Base-by-base conservation (phyloP, 2,888 invertebrate species). In the Hofmannophila pseudospretella region DNA sequence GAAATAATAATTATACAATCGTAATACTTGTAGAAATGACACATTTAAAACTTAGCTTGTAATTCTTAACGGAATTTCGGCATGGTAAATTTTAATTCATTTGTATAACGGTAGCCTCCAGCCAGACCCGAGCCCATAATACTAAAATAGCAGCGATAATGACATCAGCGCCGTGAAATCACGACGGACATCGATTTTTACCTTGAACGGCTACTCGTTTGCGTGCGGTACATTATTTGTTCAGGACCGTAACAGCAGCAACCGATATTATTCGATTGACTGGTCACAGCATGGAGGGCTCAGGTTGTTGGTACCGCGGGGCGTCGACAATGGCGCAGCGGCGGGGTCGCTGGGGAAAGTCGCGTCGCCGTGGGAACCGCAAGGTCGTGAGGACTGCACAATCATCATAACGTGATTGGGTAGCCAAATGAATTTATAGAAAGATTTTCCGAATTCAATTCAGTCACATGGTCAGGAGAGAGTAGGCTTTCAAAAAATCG, bases 131-230 rank as follows among this genome's bases (percentile, higher is more conserved):
- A 16, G 5, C 5, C 16, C 19, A 25, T 13, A 13, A 11, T 34
- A 9, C 27, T 31, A 20, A 27, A 35, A 30, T 30, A 8, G 29
- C 26, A 35, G 45, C 16, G 16, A 49, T 57, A 61, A 62, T 64
- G 44, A 49, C 45, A 51, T 55, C 60, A 63, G 55, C 44, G 42
- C 54, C 77, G 68, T 78, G 77, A 77, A 78, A 80, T 78, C 63
- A 56, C 46, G 52, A 57, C 54, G 55, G 55, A 58, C 67, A 74
- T 71, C 70, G 63, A 81, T 80, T 79, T 79, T 77, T 75, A 70
- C 67, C 67, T 77, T 73, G 72, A 77, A 61, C 66, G 70, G 56
- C 50, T 64, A 70, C 67, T 67, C 57, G 58, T 64, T 69, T 65
- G 67, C 60, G 55, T 67, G 63, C 65, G 62, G 57, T 58, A 39